phyloP scores from a whole-genome alignment of 2,888 invertebrate species.

The Alviniconcha strummeri region DNA sequence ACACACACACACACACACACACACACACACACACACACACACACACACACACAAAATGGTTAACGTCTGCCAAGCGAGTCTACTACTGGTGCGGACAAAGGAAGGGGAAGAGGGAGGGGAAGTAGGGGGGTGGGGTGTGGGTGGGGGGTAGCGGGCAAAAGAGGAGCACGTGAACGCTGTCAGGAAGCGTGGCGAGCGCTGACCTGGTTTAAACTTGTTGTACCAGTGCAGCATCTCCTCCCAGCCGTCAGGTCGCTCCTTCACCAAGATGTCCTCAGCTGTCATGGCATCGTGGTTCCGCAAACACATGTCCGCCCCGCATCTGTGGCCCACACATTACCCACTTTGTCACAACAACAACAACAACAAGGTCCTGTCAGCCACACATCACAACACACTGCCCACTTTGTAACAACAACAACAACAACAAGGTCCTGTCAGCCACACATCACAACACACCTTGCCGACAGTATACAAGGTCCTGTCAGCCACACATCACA shows the following conservation, averaged over 20 bases:
- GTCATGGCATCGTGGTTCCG: conserved; percentile 55
- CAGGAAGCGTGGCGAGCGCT: background rate
- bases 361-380: background rate
- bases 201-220: conserved; percentile 64
- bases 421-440: background rate
- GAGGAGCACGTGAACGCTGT: too few species aligned
- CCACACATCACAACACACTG: background rate
- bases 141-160: too few species aligned
- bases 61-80: too few species aligned
- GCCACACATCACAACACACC: background rate
- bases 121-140: too few species aligned
- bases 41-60: background rate
- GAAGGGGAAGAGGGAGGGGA: too few species aligned
- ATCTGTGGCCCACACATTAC: conserved; percentile 42
- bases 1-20: background rate
- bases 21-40: background rate
- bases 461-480: background rate
- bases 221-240: conserved; percentile 63
- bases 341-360: background rate
- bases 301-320: conserved; percentile 59
- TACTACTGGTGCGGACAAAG: too few species aligned
- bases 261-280: conserved; percentile 55
- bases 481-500: too few species aligned
- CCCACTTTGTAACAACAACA: background rate
- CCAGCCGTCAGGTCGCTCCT: conserved; percentile 57